Percentiles rank a stretch among this genome's conserved stretches.
Evolutionary conservation across 2,113 vertebrate genomes (phyloP).

Genomic region (Ptychochromis oligacanthus): DNA sequence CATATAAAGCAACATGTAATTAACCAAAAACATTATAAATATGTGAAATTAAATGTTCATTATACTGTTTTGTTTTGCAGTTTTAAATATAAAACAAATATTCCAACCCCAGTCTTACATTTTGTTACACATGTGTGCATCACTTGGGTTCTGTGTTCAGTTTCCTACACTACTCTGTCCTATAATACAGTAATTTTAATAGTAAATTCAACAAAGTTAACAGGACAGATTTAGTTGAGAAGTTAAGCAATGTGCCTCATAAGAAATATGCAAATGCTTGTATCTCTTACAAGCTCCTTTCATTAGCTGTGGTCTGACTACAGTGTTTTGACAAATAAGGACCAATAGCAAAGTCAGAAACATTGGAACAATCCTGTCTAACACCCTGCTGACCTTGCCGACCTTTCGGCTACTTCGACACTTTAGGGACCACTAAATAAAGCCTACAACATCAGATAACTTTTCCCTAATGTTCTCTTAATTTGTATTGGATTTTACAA

Average conservation of each 20-base stretch:
- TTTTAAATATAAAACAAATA: too few species aligned
- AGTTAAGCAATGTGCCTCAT: background rate
- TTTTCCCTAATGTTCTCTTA: background rate
- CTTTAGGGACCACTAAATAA: constrained; percentile 33
- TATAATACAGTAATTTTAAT: too few species aligned
- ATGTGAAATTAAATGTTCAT: too few species aligned
- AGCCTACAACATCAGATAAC: background rate
- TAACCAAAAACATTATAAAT: too few species aligned
- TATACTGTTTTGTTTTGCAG: too few species aligned
- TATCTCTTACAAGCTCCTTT: background rate
- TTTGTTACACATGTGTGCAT: too few species aligned
- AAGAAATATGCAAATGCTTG: background rate
- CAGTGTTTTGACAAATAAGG: constrained; percentile 15
- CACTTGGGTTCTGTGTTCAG: background rate
- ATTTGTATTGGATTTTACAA: constrained; percentile 39
- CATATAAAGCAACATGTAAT: too few species aligned
- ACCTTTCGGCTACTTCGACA: constrained; percentile 27
- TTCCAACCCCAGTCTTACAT: too few species aligned
- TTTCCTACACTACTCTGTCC: too few species aligned
- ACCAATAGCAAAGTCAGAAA: constrained; percentile 29
- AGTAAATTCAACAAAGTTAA: too few species aligned
- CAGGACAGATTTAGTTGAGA: too few species aligned
- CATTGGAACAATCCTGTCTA: constrained; percentile 1
- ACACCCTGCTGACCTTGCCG: constrained; percentile 3
- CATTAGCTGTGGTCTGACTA: background rate